Evolutionary conservation across 1,140 invertebrate species (phyloP), one percentile per base, ranked within the genome.

Genomic region (Solenopsis fugax): DNA sequence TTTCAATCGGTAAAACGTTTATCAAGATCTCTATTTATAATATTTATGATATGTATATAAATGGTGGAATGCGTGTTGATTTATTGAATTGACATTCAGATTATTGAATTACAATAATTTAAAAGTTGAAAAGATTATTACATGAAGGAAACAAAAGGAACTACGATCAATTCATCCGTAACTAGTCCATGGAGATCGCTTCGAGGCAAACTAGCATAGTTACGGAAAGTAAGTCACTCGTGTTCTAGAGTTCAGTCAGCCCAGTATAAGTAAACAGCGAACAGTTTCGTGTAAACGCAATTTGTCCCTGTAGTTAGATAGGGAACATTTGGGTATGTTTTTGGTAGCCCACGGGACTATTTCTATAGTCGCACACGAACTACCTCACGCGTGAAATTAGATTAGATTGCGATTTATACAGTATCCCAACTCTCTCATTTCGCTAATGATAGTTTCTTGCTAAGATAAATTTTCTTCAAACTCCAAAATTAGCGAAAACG

Each of bases 351-450:
- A 73, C 41, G 69, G 54, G 69, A 84, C 41, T 82, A 62, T 84
- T 60, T 75, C 69, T 10, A 21, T 45, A 73, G 67, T 73, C 71
- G n/a, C 12, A n/a, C 12, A n/a, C 9, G 10, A 75, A 75, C 80
- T 60, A 73, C 0, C 41, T 73, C 69, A 72, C 80, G 80, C 80
- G 54, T 84, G 80, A 84, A 84, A 84, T 82, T 73, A 45, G 52
- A 18, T 82, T 82, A 73, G 54, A 73, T 48, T 34, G 10, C 41
- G n/a, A 82, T 73, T 82, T 73, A 58, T 54, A 45, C 48, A 12
- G 5, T 45, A n/a, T n/a, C 24, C 16, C 21, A 58, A 45, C 64
- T 29, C 18, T 34, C 10, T 16, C 13, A 18, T 82, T 82, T 72
- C 21, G 21, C n/a, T 72, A 56, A 60, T 37, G 29, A 84, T n/a